Evolutionary conservation across 2,797 vertebrate species (phyloP).

Genomic region (Malacoraja senta): DNA sequence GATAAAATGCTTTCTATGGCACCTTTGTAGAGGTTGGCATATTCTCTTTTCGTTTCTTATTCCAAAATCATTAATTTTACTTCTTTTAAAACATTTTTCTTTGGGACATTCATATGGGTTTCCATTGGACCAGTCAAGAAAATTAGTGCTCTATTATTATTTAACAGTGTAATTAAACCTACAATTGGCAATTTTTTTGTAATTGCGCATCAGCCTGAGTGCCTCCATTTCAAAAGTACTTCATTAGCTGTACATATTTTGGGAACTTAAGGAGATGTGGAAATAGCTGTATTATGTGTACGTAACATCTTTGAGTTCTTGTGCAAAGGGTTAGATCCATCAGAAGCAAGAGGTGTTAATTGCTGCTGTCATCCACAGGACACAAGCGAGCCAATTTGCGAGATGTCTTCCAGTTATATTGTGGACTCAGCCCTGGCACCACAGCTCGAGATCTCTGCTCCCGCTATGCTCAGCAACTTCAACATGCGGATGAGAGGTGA

Average conservation of each 20-base stretch:
- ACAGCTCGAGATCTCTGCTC: conserved; percentile 91
- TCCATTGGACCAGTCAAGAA: no score
- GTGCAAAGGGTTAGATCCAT: not conserved
- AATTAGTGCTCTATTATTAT: no score
- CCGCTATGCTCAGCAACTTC: conserved; percentile 85
- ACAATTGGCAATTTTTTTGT: no score
- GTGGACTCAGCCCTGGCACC: conserved; percentile 90
- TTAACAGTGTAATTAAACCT: no score
- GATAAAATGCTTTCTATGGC: no score
- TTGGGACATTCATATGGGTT: no score
- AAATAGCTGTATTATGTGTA: not conserved
- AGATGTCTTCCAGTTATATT: conserved; percentile 93
- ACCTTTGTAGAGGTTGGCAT: no score
- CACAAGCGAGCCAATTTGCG: conserved; percentile 82
- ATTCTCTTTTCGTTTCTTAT: no score
- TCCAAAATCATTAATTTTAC: no score
- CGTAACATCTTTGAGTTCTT: not conserved
- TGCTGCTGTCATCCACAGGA: conserved; percentile 55
- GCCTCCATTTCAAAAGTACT: not conserved
- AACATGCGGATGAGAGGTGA: conserved; percentile 86
- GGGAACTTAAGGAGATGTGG: not conserved
- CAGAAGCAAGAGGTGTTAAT: conserved; percentile 18
- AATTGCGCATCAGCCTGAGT: no score
- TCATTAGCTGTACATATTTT: no score
- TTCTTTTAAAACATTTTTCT: no score